Evolutionary conservation across 2,888 invertebrate species (phyloP), one percentile per base, ranked within the genome.

Genomic region (Anarsia innoxiella): DNA sequence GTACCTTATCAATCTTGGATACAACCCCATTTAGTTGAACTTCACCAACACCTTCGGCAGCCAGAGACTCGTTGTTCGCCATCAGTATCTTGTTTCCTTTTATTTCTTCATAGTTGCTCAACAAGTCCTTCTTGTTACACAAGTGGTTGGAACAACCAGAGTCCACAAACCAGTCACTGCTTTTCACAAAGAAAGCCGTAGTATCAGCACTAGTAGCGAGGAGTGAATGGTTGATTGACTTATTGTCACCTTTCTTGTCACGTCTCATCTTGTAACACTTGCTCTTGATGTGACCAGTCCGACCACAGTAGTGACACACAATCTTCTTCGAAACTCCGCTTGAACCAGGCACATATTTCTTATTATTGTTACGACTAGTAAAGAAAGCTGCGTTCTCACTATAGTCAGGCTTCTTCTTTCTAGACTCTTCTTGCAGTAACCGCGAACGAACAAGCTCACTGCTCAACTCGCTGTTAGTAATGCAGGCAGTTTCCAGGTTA

Each of bases 1-100:
- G 30, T 11, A 29, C 37, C 12, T 37, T 33, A 12, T 37, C 16
- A 27, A 36, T 23, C 8, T n/a, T n/a, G n/a, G 10, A 30, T 30
- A 31, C 12, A 30, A 12, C 12, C 1, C 12, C 1, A 10, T 29
- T 23, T 1, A 30, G 4, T 3, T 23, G 1, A 12, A 29, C 10
- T 12, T 23, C n/a, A 29, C 36, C 36, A 27, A 11, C 8, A 6
- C 36, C 30, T 16, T 10, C 3, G 8, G 12, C n/a, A 13, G 11
- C n/a, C 11, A 36, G 3, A 10, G 11, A 13, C 2, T 19, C 13
- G 16, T 23, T 36, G 4, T 36, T 29, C 9, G 29, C 36, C 3
- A 36, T 23, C 6, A 10, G 5, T 3, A 31, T 12, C 2, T 31
- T 16, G 12, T 8, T 19, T 6, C 12, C 1, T n/a, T 10, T 12